Evolutionary conservation across 2,888 invertebrate genomes (phyloP), one percentile per base, ranked within the genome.

Genomic region (Cremastinae sp.): DNA sequence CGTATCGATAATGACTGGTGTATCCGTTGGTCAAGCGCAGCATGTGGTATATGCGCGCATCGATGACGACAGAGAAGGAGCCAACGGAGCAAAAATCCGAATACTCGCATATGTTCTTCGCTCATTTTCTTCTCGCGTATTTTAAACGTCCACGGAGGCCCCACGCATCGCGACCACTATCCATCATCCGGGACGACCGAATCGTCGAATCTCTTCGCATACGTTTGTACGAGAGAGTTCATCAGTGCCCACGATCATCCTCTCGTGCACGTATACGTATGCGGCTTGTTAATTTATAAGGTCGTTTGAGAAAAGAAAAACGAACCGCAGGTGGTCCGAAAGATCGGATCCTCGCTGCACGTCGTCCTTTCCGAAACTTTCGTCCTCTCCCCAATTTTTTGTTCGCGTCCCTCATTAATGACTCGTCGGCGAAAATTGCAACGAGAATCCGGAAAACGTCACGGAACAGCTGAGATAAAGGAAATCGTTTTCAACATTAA

Each of bases 161-260:
- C 78, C 78, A 80, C 74, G 77, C 77, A 65, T 79, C 64, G 79
- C 41, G 61, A 56, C 47, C 41, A 56, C 66, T 58, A 77, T 79
- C 75, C 73, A 79, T 79, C 79, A 79, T 79, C 51, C 18, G 64
- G 28, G 59, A 51, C 58, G 49, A 69, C 35, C 71, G 35, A 61
- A 64, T 64, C 56, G 61, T 45, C 20, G 53, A 69, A 69, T 59
- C 69, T 49, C 49, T 59, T 39, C 41, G 43, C 10, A 10, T 51
- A 20, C 0, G 22, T 22, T 10, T 41, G 41, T 55, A 28, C 41
- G 8, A 22, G 5, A 41, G 12, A 10, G 7, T 43, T 8, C 14
- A 14, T 28, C 10, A 22, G 28, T 16, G 39, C 10, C 43, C 55
- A 45, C 12, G 41, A 14, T 28, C 43, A 49, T 43, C 39, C n/a